Evolutionary conservation across 2,113 vertebrate species (phyloP).

Genomic region (Cariama cristata): DNA sequence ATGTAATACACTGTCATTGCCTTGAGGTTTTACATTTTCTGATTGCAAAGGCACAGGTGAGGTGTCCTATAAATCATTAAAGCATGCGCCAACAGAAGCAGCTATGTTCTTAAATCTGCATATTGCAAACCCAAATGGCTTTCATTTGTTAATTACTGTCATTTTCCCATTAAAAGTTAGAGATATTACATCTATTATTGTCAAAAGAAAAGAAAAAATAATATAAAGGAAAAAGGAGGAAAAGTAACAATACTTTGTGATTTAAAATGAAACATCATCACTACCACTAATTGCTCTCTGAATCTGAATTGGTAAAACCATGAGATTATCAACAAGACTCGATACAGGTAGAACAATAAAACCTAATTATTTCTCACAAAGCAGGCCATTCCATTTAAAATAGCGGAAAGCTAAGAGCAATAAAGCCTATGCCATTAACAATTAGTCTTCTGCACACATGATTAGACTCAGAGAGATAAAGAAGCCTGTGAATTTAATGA

Average conservation of each 20-base stretch:
- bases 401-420: slow-evolving; percentile 84
- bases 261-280: slow-evolving; percentile 65
- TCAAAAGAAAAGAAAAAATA: slow-evolving; percentile 46
- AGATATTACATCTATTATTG: background rate
- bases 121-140: background rate
- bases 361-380: slow-evolving; percentile 92
- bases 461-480: slow-evolving; percentile 88
- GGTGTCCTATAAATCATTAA: background rate
- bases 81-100: background rate
- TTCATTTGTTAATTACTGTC: slow-evolving; percentile 17
- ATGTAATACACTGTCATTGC: background rate
- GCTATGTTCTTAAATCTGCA: background rate
- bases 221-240: background rate
- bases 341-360: slow-evolving; percentile 89
- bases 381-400: slow-evolving; percentile 85
- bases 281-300: slow-evolving; percentile 82
- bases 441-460: slow-evolving; percentile 89
- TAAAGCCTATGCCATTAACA: slow-evolving; percentile 89
- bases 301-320: slow-evolving; percentile 83
- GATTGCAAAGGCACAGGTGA: background rate
- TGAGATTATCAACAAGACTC: slow-evolving; percentile 79
- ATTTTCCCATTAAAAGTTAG: slow-evolving; percentile 25
- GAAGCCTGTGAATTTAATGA: slow-evolving; percentile 87
- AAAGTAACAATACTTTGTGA: slow-evolving; percentile 61
- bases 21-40: slow-evolving; percentile 12